These are phyloP conservation scores for Antennarius maculatus DNA, from an alignment of 2,797 vertebrate species.

Conservation along the genomic window DNA sequence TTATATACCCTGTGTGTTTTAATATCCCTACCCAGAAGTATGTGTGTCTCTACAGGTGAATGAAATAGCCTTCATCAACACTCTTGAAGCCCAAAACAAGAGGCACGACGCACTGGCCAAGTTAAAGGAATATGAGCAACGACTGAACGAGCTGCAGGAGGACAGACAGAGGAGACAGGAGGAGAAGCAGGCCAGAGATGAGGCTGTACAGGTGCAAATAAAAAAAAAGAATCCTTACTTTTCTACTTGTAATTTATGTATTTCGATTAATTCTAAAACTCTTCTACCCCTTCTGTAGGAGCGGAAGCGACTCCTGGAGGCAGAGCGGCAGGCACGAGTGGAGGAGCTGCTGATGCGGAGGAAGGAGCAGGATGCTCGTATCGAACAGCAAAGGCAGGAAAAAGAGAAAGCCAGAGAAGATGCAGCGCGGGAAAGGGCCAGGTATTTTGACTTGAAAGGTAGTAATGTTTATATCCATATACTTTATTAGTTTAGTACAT, in stretches of 20 bases:
- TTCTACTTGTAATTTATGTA: not conserved
- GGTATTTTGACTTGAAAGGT: constrained; percentile 74
- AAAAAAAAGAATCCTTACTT: not conserved
- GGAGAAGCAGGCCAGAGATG: constrained; percentile 97
- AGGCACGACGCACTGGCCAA: constrained; percentile 96
- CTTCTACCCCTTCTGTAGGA: constrained; percentile 78
- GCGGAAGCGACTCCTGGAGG: constrained; percentile 93
- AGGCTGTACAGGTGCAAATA: constrained; percentile 92
- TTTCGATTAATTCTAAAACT: not conserved
- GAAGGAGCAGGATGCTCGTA: constrained; percentile 95
- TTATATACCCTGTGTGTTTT: not conserved
- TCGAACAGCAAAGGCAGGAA: constrained; percentile 95
- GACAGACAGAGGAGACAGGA: constrained; percentile 95
- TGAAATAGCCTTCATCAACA: constrained; percentile 99
- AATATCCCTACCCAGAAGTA: not conserved
- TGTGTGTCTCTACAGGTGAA: constrained; percentile 87
- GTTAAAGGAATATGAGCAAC: constrained; percentile 95
- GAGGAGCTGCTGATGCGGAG: constrained; percentile 92
- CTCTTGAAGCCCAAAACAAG: constrained; percentile 98
- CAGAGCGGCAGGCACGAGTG: constrained; percentile 94
- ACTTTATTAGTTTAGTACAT: no score
- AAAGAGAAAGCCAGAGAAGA: constrained; percentile 96
- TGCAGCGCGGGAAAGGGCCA: constrained; percentile 94
- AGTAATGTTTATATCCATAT: no score
- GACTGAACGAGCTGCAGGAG: constrained; percentile 95